Conservation (phyloP, 2,888 invertebrate genomes). For the Shargacucullia verbasci region DNA sequence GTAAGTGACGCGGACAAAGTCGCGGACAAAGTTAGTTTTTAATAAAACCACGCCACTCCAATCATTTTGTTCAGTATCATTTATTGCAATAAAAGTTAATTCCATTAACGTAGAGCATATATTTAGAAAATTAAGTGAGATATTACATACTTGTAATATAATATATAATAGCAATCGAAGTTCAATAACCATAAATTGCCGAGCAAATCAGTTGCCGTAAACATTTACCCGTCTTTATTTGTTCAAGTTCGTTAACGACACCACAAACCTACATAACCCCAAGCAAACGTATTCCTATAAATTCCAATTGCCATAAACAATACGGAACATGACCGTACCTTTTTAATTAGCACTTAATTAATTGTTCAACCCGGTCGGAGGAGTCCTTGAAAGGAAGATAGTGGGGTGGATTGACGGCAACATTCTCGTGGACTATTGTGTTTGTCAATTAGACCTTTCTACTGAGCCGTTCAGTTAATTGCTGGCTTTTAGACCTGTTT, state of each 20-base stretch:
- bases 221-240: constrained; percentile 7
- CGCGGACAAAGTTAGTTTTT: too few relatives aligned
- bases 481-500: constrained; percentile 61
- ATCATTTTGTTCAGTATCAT: too few relatives aligned
- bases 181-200: constrained; percentile 1
- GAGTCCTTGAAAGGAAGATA: constrained; percentile 39
- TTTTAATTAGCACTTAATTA: constrained; percentile 75
- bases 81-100: too few relatives aligned
- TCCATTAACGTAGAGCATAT: too few relatives aligned
- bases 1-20: too few relatives aligned
- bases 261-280: constrained; percentile 12
- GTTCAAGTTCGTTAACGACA: constrained; percentile 22
- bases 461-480: constrained; percentile 63
- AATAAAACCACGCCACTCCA: too few relatives aligned
- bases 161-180: too few relatives aligned
- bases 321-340: constrained; percentile 56
- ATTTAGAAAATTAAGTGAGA: background rate
- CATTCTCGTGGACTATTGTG: constrained; percentile 58
- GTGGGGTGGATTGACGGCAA: constrained; percentile 42
- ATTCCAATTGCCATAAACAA: constrained; percentile 55
- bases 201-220: constrained; percentile 10
- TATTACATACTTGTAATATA: background rate
- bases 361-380: constrained; percentile 45
- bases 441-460: constrained; percentile 70
- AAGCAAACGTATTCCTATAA: constrained; percentile 37